Conservation (phyloP, 1,140 invertebrate genomes). For the Dreissena rostriformis region DNA sequence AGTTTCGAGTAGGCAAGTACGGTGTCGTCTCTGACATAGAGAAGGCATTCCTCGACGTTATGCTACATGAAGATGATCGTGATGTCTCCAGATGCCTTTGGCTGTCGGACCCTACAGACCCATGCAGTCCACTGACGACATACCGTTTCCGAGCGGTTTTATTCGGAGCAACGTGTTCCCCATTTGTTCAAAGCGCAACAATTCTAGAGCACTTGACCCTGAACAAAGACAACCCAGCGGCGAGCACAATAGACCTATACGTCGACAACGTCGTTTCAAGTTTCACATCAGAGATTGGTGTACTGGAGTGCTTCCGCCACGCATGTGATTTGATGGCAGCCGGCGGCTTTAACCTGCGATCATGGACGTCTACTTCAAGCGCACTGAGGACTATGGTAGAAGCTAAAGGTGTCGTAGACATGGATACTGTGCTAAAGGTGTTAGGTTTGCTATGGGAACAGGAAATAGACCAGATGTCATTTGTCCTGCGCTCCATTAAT, state of each 20-base stretch:
- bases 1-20: neutral
- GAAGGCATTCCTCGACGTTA: conserved; percentile 16
- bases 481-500: neutral
- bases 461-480: neutral
- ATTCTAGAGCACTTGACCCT: neutral
- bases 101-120: neutral
- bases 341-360: conserved; percentile 4
- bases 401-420: neutral
- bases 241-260: neutral
- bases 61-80: conserved; percentile 11
- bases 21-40: conserved; percentile 11
- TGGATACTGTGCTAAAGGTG: neutral
- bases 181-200: conserved; percentile 4
- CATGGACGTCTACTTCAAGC: conserved; percentile 16
- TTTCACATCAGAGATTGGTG: conserved; percentile 2
- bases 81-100: conserved; percentile 59
- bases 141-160: conserved; percentile 13
- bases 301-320: conserved; percentile 4
- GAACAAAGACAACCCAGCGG: neutral
- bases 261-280: conserved; percentile 33
- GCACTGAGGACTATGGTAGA: neutral
- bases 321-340: conserved; percentile 7
- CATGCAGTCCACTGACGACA: neutral
- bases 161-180: conserved; percentile 13
- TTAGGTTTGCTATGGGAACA: conserved; percentile 6